Evolutionary conservation across 2,888 invertebrate genomes (phyloP).

Genomic region (Crocallis elinguaria): DNA sequence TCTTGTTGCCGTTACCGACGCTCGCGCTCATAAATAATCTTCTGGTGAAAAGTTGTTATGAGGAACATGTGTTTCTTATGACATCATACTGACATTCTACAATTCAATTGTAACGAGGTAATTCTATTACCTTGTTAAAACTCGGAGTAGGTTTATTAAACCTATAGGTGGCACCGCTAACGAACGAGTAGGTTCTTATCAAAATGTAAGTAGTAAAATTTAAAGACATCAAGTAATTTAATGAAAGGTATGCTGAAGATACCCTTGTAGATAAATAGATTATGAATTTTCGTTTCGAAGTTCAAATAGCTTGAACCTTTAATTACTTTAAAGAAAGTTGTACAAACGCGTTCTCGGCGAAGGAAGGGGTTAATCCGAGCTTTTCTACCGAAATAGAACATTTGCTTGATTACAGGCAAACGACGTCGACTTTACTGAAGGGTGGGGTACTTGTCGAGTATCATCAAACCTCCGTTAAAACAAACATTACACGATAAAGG

Average conservation of each 20-base stretch:
- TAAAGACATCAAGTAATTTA: slow-evolving; percentile 1
- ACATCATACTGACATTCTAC: neutral
- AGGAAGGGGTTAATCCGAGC: slow-evolving; percentile 63
- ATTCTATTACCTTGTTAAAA: no score
- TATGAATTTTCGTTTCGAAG: slow-evolving; percentile 69
- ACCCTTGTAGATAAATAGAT: slow-evolving; percentile 61
- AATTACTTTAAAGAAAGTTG: slow-evolving; percentile 75
- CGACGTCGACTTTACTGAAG: slow-evolving; percentile 32
- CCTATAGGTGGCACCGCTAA: no score
- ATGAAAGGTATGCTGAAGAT: slow-evolving; percentile 46
- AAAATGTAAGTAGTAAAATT: neutral
- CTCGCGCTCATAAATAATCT: slow-evolving; percentile 30
- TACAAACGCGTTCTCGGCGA: slow-evolving; percentile 62
- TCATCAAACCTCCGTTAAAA: slow-evolving; percentile 39
- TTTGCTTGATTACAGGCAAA: slow-evolving; percentile 53
- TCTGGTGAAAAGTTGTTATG: slow-evolving; percentile 14
- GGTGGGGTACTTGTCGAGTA: slow-evolving; percentile 43
- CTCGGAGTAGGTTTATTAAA: no score
- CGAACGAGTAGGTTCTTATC: no score
- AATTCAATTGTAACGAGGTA: neutral
- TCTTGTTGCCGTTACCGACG: slow-evolving; percentile 41
- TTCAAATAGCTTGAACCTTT: slow-evolving; percentile 72
- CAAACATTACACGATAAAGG: slow-evolving; percentile 44
- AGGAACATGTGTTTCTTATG: slow-evolving; percentile 1
- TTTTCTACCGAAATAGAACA: slow-evolving; percentile 69